phyloP scores from a whole-genome alignment of 2,113 vertebrate genomes.

The Anoura caudifer region DNA sequence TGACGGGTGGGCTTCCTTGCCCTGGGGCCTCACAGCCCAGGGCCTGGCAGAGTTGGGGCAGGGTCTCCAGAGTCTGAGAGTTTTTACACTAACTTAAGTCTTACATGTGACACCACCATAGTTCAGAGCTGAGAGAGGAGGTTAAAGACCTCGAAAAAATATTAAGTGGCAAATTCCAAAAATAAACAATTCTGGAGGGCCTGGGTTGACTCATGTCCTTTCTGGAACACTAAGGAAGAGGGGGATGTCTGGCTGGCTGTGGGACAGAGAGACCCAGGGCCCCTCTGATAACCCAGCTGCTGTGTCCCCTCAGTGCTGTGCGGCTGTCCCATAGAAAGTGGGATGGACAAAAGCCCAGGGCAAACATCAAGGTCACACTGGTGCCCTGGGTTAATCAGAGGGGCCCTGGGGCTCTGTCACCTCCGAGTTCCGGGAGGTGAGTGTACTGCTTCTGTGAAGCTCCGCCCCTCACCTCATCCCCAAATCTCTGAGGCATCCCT shows the following conservation, averaged over 20 bases:
- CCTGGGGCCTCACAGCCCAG: background rate
- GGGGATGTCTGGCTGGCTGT: background rate
- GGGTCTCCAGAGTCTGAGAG: background rate
- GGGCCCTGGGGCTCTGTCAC: background rate
- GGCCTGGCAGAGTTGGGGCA: background rate
- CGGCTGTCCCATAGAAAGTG: background rate
- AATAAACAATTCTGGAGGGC: too few species aligned
- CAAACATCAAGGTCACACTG: background rate
- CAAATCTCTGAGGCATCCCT: background rate
- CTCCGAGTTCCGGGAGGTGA: background rate
- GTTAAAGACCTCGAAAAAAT: background rate
- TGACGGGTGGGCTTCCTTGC: background rate
- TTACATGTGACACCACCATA: accelerated
- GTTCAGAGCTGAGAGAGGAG: background rate
- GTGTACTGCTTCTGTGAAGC: background rate
- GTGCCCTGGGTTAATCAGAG: background rate
- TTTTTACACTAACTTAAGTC: background rate
- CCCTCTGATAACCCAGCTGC: too few species aligned
- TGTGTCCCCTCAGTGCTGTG: background rate
- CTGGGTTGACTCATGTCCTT: background rate
- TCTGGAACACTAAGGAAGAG: background rate
- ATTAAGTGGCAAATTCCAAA: too few species aligned
- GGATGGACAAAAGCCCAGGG: accelerated
- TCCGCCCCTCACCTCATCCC: background rate
- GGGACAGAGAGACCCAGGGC: background rate